Evolutionary conservation across 2,113 vertebrate genomes (phyloP).

Genomic region (Nettapus auritus): DNA sequence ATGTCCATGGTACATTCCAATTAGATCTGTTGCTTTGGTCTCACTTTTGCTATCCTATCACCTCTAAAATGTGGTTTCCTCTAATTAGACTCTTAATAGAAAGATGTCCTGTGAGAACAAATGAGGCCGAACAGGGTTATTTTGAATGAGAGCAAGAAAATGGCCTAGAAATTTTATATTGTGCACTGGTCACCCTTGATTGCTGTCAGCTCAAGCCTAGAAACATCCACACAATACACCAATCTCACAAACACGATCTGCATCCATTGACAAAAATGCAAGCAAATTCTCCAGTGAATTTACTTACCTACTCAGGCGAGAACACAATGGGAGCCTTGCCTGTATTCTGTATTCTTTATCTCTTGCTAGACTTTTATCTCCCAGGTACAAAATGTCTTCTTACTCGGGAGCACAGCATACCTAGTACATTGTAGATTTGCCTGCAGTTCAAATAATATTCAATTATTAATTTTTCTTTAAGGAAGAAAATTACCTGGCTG

Average conservation of each 20-base stretch:
- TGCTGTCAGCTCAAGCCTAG: background rate
- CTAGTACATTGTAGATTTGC: background rate
- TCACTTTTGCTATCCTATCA: background rate
- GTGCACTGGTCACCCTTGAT: background rate
- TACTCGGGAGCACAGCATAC: background rate
- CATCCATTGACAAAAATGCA: background rate
- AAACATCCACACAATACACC: no score
- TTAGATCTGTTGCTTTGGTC: background rate
- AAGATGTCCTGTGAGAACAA: background rate
- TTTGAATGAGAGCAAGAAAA: background rate
- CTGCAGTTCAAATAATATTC: background rate
- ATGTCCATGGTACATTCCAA: background rate
- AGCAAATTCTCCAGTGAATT: background rate
- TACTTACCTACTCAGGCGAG: background rate
- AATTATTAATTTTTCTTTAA: no score
- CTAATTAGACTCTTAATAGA: background rate
- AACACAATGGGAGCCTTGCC: background rate
- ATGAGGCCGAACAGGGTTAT: background rate
- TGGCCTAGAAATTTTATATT: background rate
- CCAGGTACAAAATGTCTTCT: background rate
- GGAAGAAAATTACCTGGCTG: background rate
- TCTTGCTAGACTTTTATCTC: background rate
- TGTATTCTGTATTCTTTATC: background rate
- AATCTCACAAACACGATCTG: background rate
- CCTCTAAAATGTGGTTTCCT: background rate